phyloP scores from a whole-genome alignment of 1,140 invertebrate species.

The Cherax quadricarinatus region DNA sequence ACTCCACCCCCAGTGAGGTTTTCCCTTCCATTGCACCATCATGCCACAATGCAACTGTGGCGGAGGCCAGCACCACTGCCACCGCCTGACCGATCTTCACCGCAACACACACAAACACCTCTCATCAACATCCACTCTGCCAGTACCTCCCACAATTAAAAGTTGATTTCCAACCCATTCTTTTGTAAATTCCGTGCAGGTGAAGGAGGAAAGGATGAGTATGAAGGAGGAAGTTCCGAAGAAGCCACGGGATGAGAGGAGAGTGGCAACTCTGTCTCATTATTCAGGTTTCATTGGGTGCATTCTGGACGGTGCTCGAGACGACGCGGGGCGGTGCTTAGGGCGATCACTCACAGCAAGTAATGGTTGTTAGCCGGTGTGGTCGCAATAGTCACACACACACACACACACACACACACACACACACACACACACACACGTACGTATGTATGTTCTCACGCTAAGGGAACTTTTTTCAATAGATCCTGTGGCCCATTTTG shows the following conservation, averaged over 20 bases:
- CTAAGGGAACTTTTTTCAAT: too few relatives aligned
- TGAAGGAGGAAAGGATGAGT: too few relatives aligned
- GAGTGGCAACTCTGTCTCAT: slow-evolving; percentile 47
- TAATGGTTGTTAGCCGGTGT: slow-evolving; percentile 54
- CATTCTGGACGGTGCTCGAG: slow-evolving; percentile 58
- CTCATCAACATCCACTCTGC: neutral
- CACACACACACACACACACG: too few relatives aligned
- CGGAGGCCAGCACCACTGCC: neutral
- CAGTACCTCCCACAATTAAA: neutral
- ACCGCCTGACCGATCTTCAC: neutral
- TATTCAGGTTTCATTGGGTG: slow-evolving; percentile 63
- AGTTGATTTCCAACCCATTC: too few relatives aligned
- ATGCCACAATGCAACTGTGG: slow-evolving; percentile 59
- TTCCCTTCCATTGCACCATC: slow-evolving; percentile 54
- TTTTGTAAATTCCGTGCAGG: too few relatives aligned
- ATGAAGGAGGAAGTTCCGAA: too few relatives aligned
- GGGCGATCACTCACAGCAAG: slow-evolving; percentile 44
- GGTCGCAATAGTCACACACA: neutral
- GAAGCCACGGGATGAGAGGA: neutral
- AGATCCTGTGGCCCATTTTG: too few relatives aligned
- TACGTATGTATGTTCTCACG: too few relatives aligned
- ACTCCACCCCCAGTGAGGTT: slow-evolving; percentile 24
- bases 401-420: too few relatives aligned
- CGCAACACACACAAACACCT: neutral
- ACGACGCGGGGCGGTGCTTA: slow-evolving; percentile 47